These are phyloP conservation scores for Sclerodermus sp. DNA, from an alignment of 2,888 invertebrate genomes.

Conservation along the genomic window DNA sequence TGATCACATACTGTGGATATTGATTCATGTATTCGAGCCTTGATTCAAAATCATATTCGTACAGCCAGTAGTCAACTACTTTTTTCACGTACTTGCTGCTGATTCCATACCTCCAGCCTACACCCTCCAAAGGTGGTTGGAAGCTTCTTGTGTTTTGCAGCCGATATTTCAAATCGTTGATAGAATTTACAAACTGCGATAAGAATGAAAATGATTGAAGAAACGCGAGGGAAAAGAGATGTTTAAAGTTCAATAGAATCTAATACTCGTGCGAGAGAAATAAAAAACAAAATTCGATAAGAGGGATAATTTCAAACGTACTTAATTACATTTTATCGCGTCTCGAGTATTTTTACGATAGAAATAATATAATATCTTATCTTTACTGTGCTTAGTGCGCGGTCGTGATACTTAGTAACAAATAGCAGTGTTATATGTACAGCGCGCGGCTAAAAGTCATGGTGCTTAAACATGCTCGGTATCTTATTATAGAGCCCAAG, in stretches of 20 bases:
- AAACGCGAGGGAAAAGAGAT: neutral
- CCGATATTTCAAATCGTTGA: constrained; percentile 51
- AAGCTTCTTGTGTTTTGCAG: constrained; percentile 45
- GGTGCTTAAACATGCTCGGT: too few species aligned
- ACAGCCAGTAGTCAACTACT: constrained; percentile 61
- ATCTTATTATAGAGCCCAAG: too few species aligned
- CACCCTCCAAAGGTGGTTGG: constrained; percentile 31
- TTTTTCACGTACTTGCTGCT: constrained; percentile 55
- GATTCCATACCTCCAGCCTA: constrained; percentile 60
- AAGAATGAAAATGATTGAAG: too few species aligned
- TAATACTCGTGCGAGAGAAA: constrained; percentile 1
- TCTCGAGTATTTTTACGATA: too few species aligned
- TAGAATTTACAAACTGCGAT: constrained; percentile 3
- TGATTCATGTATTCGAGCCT: constrained; percentile 61
- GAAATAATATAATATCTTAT: too few species aligned
- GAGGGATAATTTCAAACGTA: too few species aligned
- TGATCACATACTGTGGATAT: constrained; percentile 54
- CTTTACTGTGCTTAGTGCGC: too few species aligned
- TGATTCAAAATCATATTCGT: constrained; percentile 65
- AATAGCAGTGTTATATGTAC: too few species aligned
- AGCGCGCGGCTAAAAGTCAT: too few species aligned
- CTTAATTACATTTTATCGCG: too few species aligned
- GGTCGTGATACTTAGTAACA: too few species aligned
- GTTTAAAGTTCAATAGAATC: neutral
- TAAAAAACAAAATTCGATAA: neutral